Evolutionary conservation across 2,113 vertebrate species (phyloP).

Genomic region (Pseudolaguvia tuberculata): DNA sequence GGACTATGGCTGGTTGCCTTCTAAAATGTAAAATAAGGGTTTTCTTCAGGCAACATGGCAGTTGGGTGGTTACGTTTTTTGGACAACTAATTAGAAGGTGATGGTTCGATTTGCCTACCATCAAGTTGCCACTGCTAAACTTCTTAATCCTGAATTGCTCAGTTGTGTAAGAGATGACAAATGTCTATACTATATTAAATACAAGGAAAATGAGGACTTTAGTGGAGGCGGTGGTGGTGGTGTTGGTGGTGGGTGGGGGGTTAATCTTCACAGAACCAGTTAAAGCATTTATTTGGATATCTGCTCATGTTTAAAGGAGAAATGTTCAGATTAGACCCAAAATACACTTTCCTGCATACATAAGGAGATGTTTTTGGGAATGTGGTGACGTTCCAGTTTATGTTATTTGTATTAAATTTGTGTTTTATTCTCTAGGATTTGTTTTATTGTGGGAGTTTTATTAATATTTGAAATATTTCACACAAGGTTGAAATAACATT

Average conservation of each 20-base stretch:
- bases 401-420: conserved; percentile 33
- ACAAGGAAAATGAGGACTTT: background rate
- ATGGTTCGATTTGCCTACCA: no score
- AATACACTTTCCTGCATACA: conserved; percentile 37
- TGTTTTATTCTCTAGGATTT: conserved; percentile 28
- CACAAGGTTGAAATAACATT: conserved; percentile 48
- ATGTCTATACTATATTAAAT: background rate
- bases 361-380: conserved; percentile 8
- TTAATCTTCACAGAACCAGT: conserved; percentile 55
- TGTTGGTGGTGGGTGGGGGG: conserved; percentile 40
- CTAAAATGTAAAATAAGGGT: no score
- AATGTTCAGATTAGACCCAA: conserved; percentile 43
- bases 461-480: conserved; percentile 35
- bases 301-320: conserved; percentile 45
- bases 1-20: no score
- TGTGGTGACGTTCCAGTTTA: conserved; percentile 28
- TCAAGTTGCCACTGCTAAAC: no score
- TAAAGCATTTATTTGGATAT: conserved; percentile 50
- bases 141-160: no score
- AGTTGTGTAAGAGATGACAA: no score
- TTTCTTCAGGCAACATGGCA: no score
- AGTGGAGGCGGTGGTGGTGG: conserved; percentile 56
- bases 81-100: no score
- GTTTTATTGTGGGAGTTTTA: conserved; percentile 20
- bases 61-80: no score